These are phyloP conservation scores for Argya squamiceps DNA, from an alignment of 2,797 vertebrate genomes.

Conservation along the genomic window DNA sequence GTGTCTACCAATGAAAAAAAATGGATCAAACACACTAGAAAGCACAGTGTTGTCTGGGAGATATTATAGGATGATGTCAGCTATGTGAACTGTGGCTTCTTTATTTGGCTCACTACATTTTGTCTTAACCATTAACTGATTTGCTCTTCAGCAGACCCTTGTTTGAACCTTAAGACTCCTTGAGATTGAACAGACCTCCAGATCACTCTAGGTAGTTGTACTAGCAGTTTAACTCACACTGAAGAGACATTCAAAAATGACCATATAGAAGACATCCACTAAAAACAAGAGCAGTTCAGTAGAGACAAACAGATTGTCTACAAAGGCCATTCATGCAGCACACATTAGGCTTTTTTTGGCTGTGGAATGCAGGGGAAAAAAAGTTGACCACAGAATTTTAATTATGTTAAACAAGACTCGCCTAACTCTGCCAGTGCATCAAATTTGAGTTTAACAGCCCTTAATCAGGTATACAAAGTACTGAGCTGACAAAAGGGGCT, in stretches of 20 bases:
- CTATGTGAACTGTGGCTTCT: slow-evolving; percentile 74
- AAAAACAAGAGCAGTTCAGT: slow-evolving; percentile 69
- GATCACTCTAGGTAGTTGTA: slow-evolving; percentile 70
- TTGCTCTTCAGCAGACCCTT: slow-evolving; percentile 67
- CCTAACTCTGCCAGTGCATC: slow-evolving; percentile 38
- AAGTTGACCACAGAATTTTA: slow-evolving; percentile 66
- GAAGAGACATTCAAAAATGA: slow-evolving; percentile 74
- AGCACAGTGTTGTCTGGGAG: slow-evolving; percentile 72
- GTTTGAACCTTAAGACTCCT: slow-evolving; percentile 71
- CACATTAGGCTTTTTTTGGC: slow-evolving; percentile 49
- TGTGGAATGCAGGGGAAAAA: not conserved
- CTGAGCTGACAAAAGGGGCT: slow-evolving; percentile 8
- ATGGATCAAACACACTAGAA: slow-evolving; percentile 56
- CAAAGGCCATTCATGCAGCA: slow-evolving; percentile 59
- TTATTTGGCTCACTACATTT: slow-evolving; percentile 74
- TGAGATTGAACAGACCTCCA: slow-evolving; percentile 77
- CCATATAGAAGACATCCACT: slow-evolving; percentile 49
- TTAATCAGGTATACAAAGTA: slow-evolving; percentile 48
- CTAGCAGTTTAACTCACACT: slow-evolving; percentile 66
- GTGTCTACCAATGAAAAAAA: slow-evolving; percentile 28
- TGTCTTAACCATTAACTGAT: slow-evolving; percentile 72
- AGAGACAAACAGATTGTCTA: slow-evolving; percentile 65
- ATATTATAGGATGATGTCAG: slow-evolving; percentile 77
- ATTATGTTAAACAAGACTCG: slow-evolving; percentile 60
- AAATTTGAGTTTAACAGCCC: slow-evolving; percentile 54